phyloP scores from a whole-genome alignment of 2,888 invertebrate species.

The Euclidia mi region DNA sequence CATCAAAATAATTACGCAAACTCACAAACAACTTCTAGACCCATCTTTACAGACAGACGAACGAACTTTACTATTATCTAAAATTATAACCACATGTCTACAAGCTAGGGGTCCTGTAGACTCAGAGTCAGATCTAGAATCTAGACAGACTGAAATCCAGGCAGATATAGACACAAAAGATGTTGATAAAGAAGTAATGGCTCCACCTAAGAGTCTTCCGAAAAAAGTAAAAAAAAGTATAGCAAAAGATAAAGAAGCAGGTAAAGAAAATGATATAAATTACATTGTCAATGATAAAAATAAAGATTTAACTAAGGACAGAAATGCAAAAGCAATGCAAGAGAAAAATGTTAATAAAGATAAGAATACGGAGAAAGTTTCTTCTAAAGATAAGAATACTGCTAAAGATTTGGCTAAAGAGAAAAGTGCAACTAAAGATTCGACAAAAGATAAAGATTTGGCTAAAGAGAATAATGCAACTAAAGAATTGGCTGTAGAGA shows the following conservation, averaged over 20 bases:
- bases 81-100: constrained; percentile 76
- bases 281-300: background rate
- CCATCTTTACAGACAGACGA: constrained; percentile 75
- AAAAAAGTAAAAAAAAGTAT: constrained; percentile 65
- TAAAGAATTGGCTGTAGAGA: constrained; percentile 15
- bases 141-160: constrained; percentile 46
- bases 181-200: constrained; percentile 71
- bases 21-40: constrained; percentile 71
- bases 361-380: background rate
- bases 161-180: constrained; percentile 47
- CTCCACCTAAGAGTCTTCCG: constrained; percentile 77
- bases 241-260: constrained; percentile 56
- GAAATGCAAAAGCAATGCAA: too few species aligned
- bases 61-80: constrained; percentile 71
- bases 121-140: constrained; percentile 57
- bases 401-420: constrained; percentile 17
- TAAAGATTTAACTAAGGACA: constrained; percentile 20
- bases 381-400: constrained; percentile 19
- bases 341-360: constrained; percentile 19
- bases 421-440: too few species aligned
- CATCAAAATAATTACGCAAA: constrained; percentile 70
- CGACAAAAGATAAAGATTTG: background rate
- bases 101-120: constrained; percentile 66
- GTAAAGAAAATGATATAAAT: background rate
- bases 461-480: constrained; percentile 18